Percentiles rank a stretch among this genome's conserved stretches.
phyloP scores from a whole-genome alignment of 2,113 vertebrate species.

The Rynchops niger region DNA sequence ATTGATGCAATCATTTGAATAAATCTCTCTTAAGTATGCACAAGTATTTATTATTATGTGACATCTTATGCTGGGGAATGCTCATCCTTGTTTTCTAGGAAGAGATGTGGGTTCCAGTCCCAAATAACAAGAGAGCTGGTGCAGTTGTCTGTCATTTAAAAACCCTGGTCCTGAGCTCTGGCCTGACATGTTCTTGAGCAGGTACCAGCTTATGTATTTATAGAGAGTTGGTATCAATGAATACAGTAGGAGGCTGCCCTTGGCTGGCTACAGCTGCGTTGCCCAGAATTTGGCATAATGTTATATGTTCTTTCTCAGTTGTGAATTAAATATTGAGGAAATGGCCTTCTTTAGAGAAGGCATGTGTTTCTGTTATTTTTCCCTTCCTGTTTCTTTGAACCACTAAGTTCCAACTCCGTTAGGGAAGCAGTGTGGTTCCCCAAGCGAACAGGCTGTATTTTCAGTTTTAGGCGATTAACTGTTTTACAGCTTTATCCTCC shows the following conservation, averaged over 20 bases:
- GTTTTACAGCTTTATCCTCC: background rate
- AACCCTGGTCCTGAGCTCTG: background rate
- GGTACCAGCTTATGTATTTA: background rate
- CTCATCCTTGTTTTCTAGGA: background rate
- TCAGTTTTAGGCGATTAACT: background rate
- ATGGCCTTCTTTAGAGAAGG: background rate
- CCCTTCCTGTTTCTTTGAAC: slow-evolving; percentile 1
- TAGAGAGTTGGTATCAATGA: background rate
- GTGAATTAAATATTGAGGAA: slow-evolving; percentile 15
- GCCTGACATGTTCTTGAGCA: background rate
- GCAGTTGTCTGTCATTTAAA: background rate
- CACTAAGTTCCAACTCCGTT: background rate
- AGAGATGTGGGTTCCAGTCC: background rate
- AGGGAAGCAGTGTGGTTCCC: background rate
- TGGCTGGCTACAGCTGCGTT: background rate
- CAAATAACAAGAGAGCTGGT: background rate
- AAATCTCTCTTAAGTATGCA: background rate
- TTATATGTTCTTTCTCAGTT: background rate
- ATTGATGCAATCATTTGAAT: background rate
- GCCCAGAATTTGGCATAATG: background rate
- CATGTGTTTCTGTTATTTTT: background rate
- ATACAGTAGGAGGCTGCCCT: background rate
- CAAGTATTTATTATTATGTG: background rate
- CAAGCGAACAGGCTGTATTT: background rate
- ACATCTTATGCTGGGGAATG: background rate